Evolutionary conservation across 2,797 vertebrate genomes (phyloP).

Genomic region (Thalassophryne amazonica): DNA sequence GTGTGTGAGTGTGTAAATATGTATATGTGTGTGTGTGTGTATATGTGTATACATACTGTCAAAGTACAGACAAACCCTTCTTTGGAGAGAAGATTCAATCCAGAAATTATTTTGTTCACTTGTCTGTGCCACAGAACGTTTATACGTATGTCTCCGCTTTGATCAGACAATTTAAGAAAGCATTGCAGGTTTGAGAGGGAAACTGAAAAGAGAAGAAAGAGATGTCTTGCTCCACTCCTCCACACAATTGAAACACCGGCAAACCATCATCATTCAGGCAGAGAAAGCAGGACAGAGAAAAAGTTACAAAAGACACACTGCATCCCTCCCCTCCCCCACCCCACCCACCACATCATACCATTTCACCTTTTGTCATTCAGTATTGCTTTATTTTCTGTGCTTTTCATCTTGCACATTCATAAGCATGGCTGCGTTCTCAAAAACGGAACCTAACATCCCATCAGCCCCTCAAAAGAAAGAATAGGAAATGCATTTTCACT

Average conservation of each 20-base stretch:
- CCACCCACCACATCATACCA: too few species aligned
- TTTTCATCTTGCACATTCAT: constrained; percentile 53
- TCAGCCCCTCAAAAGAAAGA: constrained; percentile 27
- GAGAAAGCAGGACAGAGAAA: constrained; percentile 5
- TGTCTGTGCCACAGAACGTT: constrained; percentile 24
- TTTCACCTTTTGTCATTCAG: constrained; percentile 44
- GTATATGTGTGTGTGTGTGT: too few species aligned
- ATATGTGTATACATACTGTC: too few species aligned
- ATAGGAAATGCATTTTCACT: constrained; percentile 15
- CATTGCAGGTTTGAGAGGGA: constrained; percentile 4
- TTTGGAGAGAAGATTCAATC: constrained; percentile 6
- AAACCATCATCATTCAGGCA: constrained; percentile 24
- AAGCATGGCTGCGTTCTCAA: constrained; percentile 58
- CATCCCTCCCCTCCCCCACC: constrained; percentile 21
- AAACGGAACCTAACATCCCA: constrained; percentile 50
- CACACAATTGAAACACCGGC: constrained; percentile 21
- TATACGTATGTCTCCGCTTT: constrained; percentile 16
- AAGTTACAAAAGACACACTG: constrained; percentile 28
- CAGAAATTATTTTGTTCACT: constrained; percentile 31
- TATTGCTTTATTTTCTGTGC: constrained; percentile 38
- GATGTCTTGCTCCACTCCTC: constrained; percentile 8
- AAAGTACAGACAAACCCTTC: constrained; percentile 16
- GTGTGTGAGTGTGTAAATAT: too few species aligned
- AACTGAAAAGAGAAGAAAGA: constrained; percentile 2
- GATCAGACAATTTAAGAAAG: constrained; percentile 24